A percentile compares a stretch with the other conserved stretches of the same genome.
phyloP scores from a whole-genome alignment of 53 echinoderm and acorn worm genomes.

The Arbacia lixula region DNA sequence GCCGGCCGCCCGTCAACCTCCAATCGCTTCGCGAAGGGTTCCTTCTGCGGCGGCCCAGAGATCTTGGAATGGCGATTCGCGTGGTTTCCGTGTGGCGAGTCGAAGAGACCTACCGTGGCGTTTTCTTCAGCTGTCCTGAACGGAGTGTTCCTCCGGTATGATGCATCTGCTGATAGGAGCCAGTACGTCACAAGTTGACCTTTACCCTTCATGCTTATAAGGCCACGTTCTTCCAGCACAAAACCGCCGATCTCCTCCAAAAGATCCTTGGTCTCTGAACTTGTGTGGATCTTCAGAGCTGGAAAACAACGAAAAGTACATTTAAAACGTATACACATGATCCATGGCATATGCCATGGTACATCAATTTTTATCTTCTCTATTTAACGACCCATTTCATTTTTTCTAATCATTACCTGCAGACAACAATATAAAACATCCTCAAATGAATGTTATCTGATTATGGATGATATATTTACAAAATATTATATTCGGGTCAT shows the following conservation, averaged over 20 bases:
- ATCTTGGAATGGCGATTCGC: constrained; percentile 46
- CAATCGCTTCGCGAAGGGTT: constrained; percentile 35
- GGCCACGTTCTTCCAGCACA: constrained; percentile 75
- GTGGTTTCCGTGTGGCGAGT: constrained; percentile 26
- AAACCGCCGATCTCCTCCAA: constrained; percentile 86
- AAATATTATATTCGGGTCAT: too few relatives aligned
- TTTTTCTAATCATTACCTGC: too few relatives aligned
- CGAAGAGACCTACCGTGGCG: constrained; percentile 32
- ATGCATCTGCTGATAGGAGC: constrained; percentile 70
- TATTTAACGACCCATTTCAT: too few relatives aligned
- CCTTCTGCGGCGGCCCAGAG: constrained; percentile 7
- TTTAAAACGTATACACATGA: too few relatives aligned
- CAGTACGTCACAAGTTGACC: constrained; percentile 94
- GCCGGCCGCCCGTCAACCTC: constrained; percentile 18
- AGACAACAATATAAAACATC: too few relatives aligned
- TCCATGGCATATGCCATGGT: too few relatives aligned
- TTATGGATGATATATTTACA: too few relatives aligned
- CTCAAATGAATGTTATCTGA: too few relatives aligned
- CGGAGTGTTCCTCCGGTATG: constrained; percentile 76
- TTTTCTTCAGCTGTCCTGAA: constrained; percentile 62
- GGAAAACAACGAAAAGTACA: neutral
- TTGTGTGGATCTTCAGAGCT: constrained; percentile 95
- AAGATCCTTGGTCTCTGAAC: constrained; percentile 64
- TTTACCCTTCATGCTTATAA: constrained; percentile 97
- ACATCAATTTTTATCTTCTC: too few relatives aligned